These are phyloP conservation scores for Urophycis tenuis DNA, from an alignment of 2,797 vertebrate species.

Conservation along the genomic window DNA sequence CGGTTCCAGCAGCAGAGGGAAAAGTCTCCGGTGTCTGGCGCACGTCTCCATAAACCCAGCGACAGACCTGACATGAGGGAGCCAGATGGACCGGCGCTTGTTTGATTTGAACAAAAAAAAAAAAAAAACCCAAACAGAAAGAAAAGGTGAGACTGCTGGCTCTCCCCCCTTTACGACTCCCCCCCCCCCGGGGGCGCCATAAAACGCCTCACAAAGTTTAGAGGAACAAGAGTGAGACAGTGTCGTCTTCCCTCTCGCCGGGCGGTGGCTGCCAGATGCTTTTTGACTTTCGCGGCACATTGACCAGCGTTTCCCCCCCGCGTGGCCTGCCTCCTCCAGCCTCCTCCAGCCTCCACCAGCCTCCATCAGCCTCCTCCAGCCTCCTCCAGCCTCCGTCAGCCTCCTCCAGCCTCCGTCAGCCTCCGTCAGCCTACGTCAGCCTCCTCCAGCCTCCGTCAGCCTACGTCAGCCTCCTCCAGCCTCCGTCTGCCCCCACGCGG, in stretches of 20 bases:
- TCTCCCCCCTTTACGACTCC: slow-evolving; percentile 12
- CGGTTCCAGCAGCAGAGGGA: not conserved
- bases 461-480: too few relatives aligned
- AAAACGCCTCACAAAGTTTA: slow-evolving; percentile 21
- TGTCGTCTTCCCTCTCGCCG: not conserved
- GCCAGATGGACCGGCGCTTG: slow-evolving; percentile 8
- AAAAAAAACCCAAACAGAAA: not conserved
- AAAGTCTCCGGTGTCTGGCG: slow-evolving; percentile 2
- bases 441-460: too few relatives aligned
- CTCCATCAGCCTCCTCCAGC: too few relatives aligned
- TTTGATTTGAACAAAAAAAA: not conserved
- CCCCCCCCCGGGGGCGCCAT: slow-evolving; percentile 35
- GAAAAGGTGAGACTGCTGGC: slow-evolving; percentile 3
- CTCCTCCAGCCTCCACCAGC: too few relatives aligned
- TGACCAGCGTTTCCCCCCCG: slow-evolving; percentile 15
- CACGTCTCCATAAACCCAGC: slow-evolving; percentile 18
- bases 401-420: too few relatives aligned
- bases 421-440: too few relatives aligned
- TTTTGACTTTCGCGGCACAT: slow-evolving; percentile 41
- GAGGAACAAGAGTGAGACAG: not conserved
- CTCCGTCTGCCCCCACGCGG: too few relatives aligned
- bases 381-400: slow-evolving; percentile 25
- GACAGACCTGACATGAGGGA: slow-evolving; percentile 16
- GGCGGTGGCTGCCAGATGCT: slow-evolving; percentile 48
- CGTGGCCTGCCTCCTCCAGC: too few relatives aligned